Evolutionary conservation across 1,140 invertebrate genomes (phyloP).

Genomic region (Pogonomyrmex barbatus): DNA sequence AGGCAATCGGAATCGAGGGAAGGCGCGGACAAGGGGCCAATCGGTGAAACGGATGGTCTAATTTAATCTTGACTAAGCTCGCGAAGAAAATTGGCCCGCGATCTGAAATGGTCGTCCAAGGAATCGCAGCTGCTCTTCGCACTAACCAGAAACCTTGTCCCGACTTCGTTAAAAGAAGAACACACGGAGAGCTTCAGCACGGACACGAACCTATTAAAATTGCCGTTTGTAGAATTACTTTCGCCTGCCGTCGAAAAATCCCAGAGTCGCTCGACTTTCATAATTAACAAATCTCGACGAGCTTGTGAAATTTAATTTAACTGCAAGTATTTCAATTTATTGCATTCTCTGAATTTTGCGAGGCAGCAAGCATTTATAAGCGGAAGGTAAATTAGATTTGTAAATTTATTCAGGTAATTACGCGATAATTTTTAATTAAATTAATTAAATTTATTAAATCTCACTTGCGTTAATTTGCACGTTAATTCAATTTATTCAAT

Average conservation of each 20-base stretch:
- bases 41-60: conserved; percentile 70
- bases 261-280: conserved; percentile 22
- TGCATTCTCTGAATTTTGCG: conserved; percentile 53
- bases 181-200: neutral
- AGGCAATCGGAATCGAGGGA: conserved; percentile 39
- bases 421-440: conserved; percentile 45
- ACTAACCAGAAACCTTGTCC: conserved; percentile 55
- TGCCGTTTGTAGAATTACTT: conserved; percentile 51
- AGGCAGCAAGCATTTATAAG: conserved; percentile 29
- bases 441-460: conserved; percentile 48
- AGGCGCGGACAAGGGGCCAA: conserved; percentile 66
- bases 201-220: conserved; percentile 48
- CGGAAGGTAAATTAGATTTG: conserved; percentile 43
- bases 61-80: conserved; percentile 72
- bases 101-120: conserved; percentile 62
- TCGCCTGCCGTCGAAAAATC: conserved; percentile 27
- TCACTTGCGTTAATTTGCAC: conserved; percentile 6
- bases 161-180: conserved; percentile 57
- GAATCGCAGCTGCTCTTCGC: conserved; percentile 56
- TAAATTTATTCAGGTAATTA: conserved; percentile 43
- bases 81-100: conserved; percentile 64
- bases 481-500: conserved; percentile 28
- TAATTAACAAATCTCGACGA: conserved; percentile 58
- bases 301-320: conserved; percentile 46
- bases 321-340: conserved; percentile 61